Evolutionary conservation across 2,113 vertebrate species (phyloP), one percentile per base, ranked within the genome.

Genomic region (Austrofundulus limnaeus): DNA sequence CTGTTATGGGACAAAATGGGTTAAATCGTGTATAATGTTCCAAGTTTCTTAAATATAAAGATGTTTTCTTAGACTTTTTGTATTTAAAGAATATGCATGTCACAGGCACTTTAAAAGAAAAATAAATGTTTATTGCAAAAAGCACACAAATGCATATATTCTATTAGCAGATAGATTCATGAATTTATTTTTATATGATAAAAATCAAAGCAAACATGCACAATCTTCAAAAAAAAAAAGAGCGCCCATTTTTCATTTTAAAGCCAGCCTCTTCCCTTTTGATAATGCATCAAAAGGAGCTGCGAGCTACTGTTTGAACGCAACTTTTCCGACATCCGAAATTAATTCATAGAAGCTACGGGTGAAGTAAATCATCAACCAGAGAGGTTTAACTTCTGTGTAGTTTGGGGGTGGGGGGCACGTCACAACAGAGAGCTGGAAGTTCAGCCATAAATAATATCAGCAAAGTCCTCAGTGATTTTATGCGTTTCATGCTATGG

Each of bases 391-490:
- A 39, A 43, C 50, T 56, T 63, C 77, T 70, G 34, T 56, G 81
- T 66, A 64, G 79, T n/a, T n/a, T n/a, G n/a, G n/a, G n/a, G n/a
- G n/a, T n/a, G 71, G 62, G 81, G 62, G 76, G 65, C 59, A 1
- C 51, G 43, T 59, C 75, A 38, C 68, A 63, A 81, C 75, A 58
- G 77, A 71, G 78, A 83, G 75, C 75, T 66, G 28, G 82, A 66
- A 83, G 85, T 84, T 85, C 86, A 87, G 64, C 61, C 54, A 12
- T 85, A 85, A 89, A 87, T 90, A 58, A 84, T 47, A 14, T 39
- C 3, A 57, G 66, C 80, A 75, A 67, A 67, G 15, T 75, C 81
- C 61, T 58, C 49, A 61, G 62, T 67, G 75, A 61, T 70, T 75
- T 71, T 59, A 70, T 71, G 70, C 69, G 72, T 75, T 78, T 74